Conservation (phyloP, 1,140 invertebrate genomes). For the Eulimnadia texana region DNA sequence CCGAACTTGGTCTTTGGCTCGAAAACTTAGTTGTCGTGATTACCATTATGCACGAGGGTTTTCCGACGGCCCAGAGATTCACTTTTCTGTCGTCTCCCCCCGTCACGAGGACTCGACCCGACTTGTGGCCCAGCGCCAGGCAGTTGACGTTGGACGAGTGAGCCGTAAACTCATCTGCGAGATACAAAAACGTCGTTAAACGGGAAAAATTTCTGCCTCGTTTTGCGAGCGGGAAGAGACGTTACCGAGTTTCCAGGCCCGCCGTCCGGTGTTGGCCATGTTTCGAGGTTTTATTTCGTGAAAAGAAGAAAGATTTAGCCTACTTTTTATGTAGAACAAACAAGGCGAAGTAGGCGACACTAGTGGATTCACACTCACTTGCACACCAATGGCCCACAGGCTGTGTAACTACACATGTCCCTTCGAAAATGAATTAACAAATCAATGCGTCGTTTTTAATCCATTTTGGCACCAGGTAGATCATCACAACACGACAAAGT, state of each 20-base stretch:
- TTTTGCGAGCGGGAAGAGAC: conserved; percentile 13
- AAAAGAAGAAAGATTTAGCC: conserved; percentile 4
- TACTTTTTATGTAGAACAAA: background rate
- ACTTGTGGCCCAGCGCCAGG: conserved; percentile 76
- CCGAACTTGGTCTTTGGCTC: no score
- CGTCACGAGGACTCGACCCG: conserved; percentile 81
- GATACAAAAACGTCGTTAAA: conserved; percentile 21
- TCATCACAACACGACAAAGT: background rate
- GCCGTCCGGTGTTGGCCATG: conserved; percentile 39
- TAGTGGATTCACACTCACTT: conserved; percentile 3
- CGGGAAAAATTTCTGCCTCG: background rate
- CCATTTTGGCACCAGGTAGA: background rate
- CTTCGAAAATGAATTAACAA: background rate
- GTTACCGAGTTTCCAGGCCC: conserved; percentile 34
- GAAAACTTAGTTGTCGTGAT: no score
- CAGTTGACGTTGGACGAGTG: conserved; percentile 81
- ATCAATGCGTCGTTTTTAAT: background rate
- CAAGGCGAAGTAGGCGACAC: background rate
- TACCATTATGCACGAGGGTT: conserved; percentile 90
- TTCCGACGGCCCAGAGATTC: conserved; percentile 92
- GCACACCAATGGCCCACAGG: background rate
- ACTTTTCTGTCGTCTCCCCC: conserved; percentile 96
- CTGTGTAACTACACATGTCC: background rate
- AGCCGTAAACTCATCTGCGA: conserved; percentile 76
- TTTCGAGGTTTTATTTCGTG: conserved; percentile 3